phyloP scores from a whole-genome alignment of 2,797 vertebrate genomes.

The Phalloptychus januarius region DNA sequence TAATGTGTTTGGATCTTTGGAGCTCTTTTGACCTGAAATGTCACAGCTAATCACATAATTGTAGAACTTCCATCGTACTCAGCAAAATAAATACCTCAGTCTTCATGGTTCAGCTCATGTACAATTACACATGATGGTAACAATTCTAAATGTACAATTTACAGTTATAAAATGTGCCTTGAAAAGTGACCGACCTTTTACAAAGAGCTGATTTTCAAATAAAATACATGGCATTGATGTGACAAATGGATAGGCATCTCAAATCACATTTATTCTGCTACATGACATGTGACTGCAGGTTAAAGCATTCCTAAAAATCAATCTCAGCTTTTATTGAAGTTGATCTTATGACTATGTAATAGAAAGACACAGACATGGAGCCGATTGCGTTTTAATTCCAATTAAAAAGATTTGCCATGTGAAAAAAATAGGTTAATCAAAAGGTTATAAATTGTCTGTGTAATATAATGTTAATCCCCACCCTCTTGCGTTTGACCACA shows the following conservation, averaged over 20 bases:
- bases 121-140: conserved; percentile 28
- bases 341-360: conserved; percentile 52
- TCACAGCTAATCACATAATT: neutral
- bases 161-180: neutral
- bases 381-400: conserved; percentile 51
- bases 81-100: conserved; percentile 31
- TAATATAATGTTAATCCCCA: conserved; percentile 50
- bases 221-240: conserved; percentile 29
- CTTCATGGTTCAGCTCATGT: conserved; percentile 28
- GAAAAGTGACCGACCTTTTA: neutral
- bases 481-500: conserved; percentile 60
- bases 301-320: conserved; percentile 34
- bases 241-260: conserved; percentile 7
- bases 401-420: conserved; percentile 32
- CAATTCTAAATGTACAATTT: neutral
- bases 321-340: conserved; percentile 26
- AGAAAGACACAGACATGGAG: conserved; percentile 59
- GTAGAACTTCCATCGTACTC: conserved; percentile 6
- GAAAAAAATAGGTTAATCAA: neutral
- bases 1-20: neutral
- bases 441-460: conserved; percentile 29
- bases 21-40: neutral
- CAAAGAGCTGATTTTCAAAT: conserved; percentile 22
- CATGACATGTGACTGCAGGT: conserved; percentile 13
- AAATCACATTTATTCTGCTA: conserved; percentile 20